Evolutionary conservation across 2,113 vertebrate species (phyloP), one percentile per base, ranked within the genome.

Genomic region (Stigmatopora nigra): DNA sequence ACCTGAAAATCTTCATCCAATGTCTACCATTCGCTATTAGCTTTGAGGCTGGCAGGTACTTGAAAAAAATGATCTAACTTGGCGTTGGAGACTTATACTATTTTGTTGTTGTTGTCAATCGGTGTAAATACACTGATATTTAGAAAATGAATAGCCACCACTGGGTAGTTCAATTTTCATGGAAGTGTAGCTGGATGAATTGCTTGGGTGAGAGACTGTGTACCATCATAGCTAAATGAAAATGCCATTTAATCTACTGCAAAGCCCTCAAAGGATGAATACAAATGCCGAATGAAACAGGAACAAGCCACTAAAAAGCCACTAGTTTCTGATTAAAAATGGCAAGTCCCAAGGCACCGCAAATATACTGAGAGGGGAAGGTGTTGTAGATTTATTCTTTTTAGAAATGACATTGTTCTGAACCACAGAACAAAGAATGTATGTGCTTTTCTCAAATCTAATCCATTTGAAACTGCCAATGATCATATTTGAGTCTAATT

Each of bases 241-340:
- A 84, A 79, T 82, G 67, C 77, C 77, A 67, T 75, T 79, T 85
- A 83, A 88, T 87, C 81, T 81, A 76, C 56, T 64, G 75, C 53
- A 77, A 82, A 80, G 71, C 73, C 73, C 79, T 78, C 65, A 53
- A 77, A 80, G 80, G 68, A 77, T 77, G 72, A 76, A 75, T 75
- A 57, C 77, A 75, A 72, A 73, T 68, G 44, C 59, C 58, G 69
- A 67, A 73, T 83, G 72, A 73, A 78, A 73, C 77, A 70, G 69
- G 73, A 82, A 87, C 53, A 75, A 85, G 80, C 86, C 81, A 31
- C 25, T 3, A 31, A 31, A 87, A 85, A 84, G 77, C 84, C 75
- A 83, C 72, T 74, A 68, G 35, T 52, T 78, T 53, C 69, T 78
- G 79, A 80, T 81, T 83, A 82, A 86, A 84, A 84, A 83, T 77